Evolutionary conservation across 2,113 vertebrate species (phyloP), one percentile per base, ranked within the genome.

Genomic region (Malurus cyaneus): DNA sequence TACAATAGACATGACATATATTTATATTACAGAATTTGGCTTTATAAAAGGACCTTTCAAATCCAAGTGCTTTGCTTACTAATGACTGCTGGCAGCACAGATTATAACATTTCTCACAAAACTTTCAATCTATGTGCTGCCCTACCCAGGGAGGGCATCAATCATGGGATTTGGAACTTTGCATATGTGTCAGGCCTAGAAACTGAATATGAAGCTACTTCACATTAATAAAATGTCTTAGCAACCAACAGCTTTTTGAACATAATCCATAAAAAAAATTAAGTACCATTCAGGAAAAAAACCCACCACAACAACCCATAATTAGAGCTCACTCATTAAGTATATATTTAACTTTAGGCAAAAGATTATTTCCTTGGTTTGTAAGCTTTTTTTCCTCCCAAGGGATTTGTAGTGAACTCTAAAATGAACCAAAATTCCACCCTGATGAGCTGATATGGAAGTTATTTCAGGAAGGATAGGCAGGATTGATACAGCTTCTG

Each of bases 11-110:
- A 49, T 72, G 7, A 20, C 18, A 56, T 60, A 24, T 77, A 46
- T 80, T 69, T 83, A 7, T 82, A 52, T 81, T 64, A 26, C 52
- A 85, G 65, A 67, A 41, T 87, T 81, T 85, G 60, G 36, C 32
- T 88, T 88, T 88, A 18, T 73, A 73, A 49, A 41, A 61, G 36
- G 34, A 91, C 50, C 14, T 93, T 91, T 77, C 41, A 86, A 88
- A 77, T 89, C 23, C 26, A 62, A 65, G 39, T 29, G 39, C 56
- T 73, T 34, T 86, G 52, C 52, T 12, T 80, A 25, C 25, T 70
- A 50, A 44, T 91, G 36, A 24, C 39, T 91, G 52, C 59, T 83
- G 66, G n/a, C 67, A 88, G 24, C 17, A 9, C 0, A 0, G 54
- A 7, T 86, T 90, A 3, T 28, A 65, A 32, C 21, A 20, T n/a